These are phyloP conservation scores for Resseliella maxima DNA, from an alignment of 2,888 invertebrate genomes.

Conservation along the genomic window DNA sequence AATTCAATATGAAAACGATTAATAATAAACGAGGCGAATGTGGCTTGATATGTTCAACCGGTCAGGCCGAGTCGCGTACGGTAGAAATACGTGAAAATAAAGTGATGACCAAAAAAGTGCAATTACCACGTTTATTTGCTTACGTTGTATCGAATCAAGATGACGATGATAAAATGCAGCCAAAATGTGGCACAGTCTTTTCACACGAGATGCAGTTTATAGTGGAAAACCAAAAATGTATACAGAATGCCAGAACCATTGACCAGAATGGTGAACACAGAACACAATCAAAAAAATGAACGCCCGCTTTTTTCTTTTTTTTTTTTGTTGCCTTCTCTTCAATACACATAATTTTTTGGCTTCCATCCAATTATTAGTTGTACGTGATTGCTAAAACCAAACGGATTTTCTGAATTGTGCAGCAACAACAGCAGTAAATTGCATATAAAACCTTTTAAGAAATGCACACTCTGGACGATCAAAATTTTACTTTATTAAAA, in stretches of 20 bases:
- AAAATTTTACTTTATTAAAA: not conserved
- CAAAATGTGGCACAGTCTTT: not conserved
- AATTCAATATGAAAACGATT: no score
- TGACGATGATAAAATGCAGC: constrained; percentile 11
- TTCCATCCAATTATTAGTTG: constrained; percentile 30
- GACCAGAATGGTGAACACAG: not conserved
- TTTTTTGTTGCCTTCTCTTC: not conserved
- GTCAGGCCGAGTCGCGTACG: not conserved
- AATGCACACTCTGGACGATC: not conserved
- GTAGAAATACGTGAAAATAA: not conserved
- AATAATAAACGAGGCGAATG: no score
- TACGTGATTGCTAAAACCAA: not conserved
- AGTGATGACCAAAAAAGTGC: not conserved
- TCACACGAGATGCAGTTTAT: not conserved
- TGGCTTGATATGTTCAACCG: no score
- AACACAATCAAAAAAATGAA: not conserved
- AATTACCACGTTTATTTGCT: constrained; percentile 28
- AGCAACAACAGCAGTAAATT: no score
- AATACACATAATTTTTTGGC: not conserved
- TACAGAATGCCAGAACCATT: not conserved
- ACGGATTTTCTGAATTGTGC: not conserved
- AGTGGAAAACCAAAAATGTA: not conserved
- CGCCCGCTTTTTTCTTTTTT: no score
- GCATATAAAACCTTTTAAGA: not conserved
- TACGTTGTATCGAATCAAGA: not conserved